These are phyloP conservation scores for Diachrysia chrysitis DNA, from an alignment of 2,888 invertebrate genomes.

Conservation along the genomic window DNA sequence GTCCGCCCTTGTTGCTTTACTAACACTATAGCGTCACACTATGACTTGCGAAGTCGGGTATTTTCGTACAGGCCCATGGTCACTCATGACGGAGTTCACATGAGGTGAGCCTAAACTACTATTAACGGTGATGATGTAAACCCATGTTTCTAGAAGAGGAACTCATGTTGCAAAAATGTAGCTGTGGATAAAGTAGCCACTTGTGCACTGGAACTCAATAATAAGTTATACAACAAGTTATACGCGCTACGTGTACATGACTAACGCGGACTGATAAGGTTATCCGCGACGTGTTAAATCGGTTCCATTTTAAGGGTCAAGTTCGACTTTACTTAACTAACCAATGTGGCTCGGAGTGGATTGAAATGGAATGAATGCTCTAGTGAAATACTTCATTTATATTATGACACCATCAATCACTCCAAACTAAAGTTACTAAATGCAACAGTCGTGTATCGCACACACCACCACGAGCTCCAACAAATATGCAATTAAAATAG, in stretches of 20 bases:
- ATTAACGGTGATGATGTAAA: not conserved
- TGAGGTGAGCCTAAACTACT: not conserved
- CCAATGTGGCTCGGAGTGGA: not conserved
- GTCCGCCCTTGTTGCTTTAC: constrained; percentile 6
- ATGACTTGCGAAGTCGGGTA: not conserved
- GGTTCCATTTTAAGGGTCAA: constrained; percentile 4
- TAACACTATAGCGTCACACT: not conserved
- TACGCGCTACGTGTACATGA: constrained; percentile 2
- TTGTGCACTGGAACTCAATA: constrained; percentile 2
- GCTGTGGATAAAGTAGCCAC: not conserved
- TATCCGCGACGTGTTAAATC: constrained; percentile 2
- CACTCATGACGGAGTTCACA: not conserved
- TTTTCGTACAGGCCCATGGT: constrained; percentile 15
- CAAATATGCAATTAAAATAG: constrained; percentile 16
- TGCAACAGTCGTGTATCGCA: not conserved
- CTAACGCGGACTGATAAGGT: constrained; percentile 4
- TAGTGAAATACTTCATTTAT: not conserved
- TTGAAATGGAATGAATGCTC: not conserved
- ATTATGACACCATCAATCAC: not conserved
- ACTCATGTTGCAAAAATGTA: not conserved
- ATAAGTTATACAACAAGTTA: constrained; percentile 1
- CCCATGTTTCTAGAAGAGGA: not conserved
- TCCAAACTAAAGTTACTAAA: not conserved
- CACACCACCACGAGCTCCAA: not conserved
- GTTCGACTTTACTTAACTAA: not conserved